phyloP scores from a whole-genome alignment of 2,113 vertebrate species.

The Spermophilus dauricus region DNA sequence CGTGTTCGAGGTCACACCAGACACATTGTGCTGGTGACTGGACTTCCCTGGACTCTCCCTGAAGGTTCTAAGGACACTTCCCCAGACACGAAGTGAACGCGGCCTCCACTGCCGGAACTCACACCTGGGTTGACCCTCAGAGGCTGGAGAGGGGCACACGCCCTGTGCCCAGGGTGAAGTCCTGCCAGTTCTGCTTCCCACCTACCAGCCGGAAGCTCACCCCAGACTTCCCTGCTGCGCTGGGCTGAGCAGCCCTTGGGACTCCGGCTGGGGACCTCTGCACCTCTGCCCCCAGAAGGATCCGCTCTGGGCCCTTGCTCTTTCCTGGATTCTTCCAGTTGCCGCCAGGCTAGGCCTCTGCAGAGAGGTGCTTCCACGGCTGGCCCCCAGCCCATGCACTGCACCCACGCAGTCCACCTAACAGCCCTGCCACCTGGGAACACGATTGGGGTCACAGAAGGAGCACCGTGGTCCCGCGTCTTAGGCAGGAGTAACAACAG shows the following conservation, averaged over 20 bases:
- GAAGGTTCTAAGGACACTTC: not conserved
- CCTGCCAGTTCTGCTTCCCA: not conserved
- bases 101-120: not conserved
- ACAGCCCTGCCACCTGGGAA: not conserved
- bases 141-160: rapidly evolving
- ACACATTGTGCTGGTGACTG: not conserved
- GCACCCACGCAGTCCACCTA: not conserved
- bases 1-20: not conserved
- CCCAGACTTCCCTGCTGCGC: rapidly evolving
- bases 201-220: not conserved
- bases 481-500: not conserved
- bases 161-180: not conserved
- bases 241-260: not conserved
- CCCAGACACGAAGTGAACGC: rapidly evolving
- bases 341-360: rapidly evolving
- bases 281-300: not conserved
- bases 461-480: conserved; percentile 15
- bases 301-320: not conserved
- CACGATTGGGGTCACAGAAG: not conserved
- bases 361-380: not conserved
- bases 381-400: not conserved
- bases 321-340: not conserved
- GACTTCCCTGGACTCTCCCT: not conserved
- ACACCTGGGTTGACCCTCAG: not conserved
- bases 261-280: not conserved